A percentile compares a stretch with the other conserved stretches of the same genome.
Conservation (phyloP, 2,797 vertebrate genomes). For the Parotocinclus haroldoi region DNA sequence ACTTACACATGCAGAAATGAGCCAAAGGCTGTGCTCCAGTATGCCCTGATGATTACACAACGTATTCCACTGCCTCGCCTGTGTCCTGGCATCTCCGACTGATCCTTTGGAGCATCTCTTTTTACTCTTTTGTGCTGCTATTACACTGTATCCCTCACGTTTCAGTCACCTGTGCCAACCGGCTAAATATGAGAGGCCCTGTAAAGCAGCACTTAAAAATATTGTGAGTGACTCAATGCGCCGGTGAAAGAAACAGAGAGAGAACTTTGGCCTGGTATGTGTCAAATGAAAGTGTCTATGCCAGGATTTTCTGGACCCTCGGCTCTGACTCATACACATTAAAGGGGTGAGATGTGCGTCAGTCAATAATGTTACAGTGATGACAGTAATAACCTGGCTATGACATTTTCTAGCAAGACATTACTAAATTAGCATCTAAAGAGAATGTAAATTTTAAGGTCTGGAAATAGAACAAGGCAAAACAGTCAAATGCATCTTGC, state of each 20-base stretch:
- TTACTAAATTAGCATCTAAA: slow-evolving; percentile 23
- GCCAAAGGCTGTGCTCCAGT: slow-evolving; percentile 32
- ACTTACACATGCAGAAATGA: slow-evolving; percentile 53
- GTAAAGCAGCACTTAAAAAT: slow-evolving; percentile 59
- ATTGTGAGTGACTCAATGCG: slow-evolving; percentile 48
- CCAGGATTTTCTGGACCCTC: slow-evolving; percentile 30
- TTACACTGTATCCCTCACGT: slow-evolving; percentile 31
- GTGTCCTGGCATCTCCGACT: too few species aligned
- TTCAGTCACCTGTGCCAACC: slow-evolving; percentile 56
- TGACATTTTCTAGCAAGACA: slow-evolving; percentile 27
- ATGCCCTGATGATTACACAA: too few species aligned
- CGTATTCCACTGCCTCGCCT: too few species aligned
- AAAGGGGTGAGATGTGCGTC: slow-evolving; percentile 49
- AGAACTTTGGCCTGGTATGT: slow-evolving; percentile 43
- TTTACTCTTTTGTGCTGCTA: too few species aligned
- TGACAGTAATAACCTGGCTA: slow-evolving; percentile 30
- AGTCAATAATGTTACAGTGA: slow-evolving; percentile 34
- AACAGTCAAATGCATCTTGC: neutral
- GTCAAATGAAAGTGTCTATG: slow-evolving; percentile 34
- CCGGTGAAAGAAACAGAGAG: slow-evolving; percentile 38
- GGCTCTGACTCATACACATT: slow-evolving; percentile 42
- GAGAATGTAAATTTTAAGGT: neutral
- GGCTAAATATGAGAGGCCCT: slow-evolving; percentile 43
- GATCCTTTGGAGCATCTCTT: too few species aligned
- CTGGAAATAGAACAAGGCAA: neutral